Percentiles rank a stretch among this genome's conserved stretches.
Conservation (phyloP, 2,113 vertebrate genomes). For the Phainopepla nitens region DNA sequence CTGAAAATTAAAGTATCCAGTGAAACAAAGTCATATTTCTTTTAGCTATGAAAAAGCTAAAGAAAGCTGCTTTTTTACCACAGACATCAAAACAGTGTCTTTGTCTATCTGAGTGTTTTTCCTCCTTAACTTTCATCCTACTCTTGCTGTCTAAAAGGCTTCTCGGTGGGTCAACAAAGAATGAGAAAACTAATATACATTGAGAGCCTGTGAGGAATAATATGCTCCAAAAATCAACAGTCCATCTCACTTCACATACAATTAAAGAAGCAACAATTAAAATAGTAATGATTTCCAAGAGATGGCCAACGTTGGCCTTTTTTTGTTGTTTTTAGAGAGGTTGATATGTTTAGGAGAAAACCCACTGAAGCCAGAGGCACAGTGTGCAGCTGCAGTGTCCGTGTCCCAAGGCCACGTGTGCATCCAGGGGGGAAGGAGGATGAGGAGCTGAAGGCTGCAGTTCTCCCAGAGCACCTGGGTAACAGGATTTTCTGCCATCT, state of each 20-base stretch:
- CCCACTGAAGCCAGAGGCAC: not conserved
- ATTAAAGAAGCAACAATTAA: not conserved
- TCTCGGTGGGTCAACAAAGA: not conserved
- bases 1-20: not conserved
- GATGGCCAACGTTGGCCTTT: not conserved
- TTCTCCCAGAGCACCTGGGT: not conserved
- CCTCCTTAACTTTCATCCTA: not conserved
- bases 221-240: not conserved
- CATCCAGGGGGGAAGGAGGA: not conserved
- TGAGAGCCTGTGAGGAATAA: not conserved
- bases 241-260: not conserved
- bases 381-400: not conserved
- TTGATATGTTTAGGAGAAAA: not conserved
- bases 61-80: not conserved
- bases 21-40: not conserved
- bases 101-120: not conserved
- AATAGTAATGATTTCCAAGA: not conserved
- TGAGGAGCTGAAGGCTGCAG: not conserved
- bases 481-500: not conserved
- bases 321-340: not conserved
- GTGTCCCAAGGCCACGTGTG: fast-evolving
- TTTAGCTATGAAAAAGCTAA: not conserved
- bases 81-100: not conserved
- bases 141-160: not conserved
- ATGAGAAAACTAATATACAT: not conserved